Evolutionary conservation across 2,888 invertebrate species (phyloP), one percentile per base, ranked within the genome.

Genomic region (Drosophila anomelani): DNA sequence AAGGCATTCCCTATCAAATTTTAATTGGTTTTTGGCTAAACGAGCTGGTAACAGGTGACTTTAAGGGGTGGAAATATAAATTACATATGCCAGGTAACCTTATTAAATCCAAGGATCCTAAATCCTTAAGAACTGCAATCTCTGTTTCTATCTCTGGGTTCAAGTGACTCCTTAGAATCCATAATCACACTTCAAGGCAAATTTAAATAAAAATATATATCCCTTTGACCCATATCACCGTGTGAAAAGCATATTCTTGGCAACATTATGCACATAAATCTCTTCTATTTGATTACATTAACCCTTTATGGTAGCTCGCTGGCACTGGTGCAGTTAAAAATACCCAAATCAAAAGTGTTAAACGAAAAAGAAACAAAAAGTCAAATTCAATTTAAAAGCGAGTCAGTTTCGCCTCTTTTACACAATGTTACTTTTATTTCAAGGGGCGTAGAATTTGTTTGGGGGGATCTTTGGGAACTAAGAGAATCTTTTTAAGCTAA

Each of bases 261-360:
- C 29, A 46, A 43, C 62, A 61, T 62, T 72, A 57, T 73, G 36
- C 39, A 58, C 58, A 73, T 74, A 73, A 74, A 73, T 73, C 74
- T 73, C 47, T 73, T 66, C 59, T 51, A 74, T 75, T 75, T 75
- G 73, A 74, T 74, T 75, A 75, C 54, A 73, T 73, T 60, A 75
- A 56, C 75, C 44, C 44, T 47, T 36, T 51, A 32, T 49, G 53
- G 49, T 17, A 57, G 43, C 29, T 26, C 54, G 36, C 26, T 47
- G 43, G 15, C 29, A 17, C 32, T 23, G 60, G n/a, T 67, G 56
- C 38, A 56, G 38, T 73, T 43, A 58, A 47, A 68, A 61, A 75
- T 55, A 75, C 75, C 75, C 75, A 75, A 75, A 75, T 75, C 75
- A 75, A 75, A 75, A 60, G 76, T 85, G 68, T 80, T 80, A 56